These are phyloP conservation scores for Pseudochaenichthys georgianus DNA, from an alignment of 2,797 vertebrate species.

Conservation along the genomic window DNA sequence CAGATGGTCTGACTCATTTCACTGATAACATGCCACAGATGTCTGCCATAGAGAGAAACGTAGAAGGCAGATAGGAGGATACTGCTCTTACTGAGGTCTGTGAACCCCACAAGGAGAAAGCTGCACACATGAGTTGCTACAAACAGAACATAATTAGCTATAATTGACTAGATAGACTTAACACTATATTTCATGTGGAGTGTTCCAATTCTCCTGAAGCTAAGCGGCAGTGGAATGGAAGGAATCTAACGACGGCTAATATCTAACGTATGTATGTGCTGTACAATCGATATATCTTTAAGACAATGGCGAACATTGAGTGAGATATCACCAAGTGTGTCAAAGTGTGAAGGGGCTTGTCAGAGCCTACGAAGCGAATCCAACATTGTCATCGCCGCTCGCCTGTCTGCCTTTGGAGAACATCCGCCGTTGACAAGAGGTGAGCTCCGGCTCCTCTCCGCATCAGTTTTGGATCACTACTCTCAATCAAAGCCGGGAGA, in stretches of 20 bases:
- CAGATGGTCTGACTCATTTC: constrained; percentile 38
- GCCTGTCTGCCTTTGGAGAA: constrained; percentile 81
- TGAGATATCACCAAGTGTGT: constrained; percentile 78
- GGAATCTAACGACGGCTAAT: background rate
- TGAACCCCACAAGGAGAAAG: constrained; percentile 17
- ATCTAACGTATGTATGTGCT: constrained; percentile 13
- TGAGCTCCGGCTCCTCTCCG: constrained; percentile 75
- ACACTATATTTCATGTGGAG: background rate
- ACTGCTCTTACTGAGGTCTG: constrained; percentile 20
- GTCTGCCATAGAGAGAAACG: constrained; percentile 9
- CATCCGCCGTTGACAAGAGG: constrained; percentile 82
- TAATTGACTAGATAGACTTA: constrained; percentile 29
- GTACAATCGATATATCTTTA: constrained; percentile 48
- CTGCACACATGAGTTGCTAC: constrained; percentile 17
- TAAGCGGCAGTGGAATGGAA: constrained; percentile 4
- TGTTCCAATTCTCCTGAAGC: constrained; percentile 3
- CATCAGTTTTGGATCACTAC: constrained; percentile 89
- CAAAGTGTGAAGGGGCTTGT: constrained; percentile 76
- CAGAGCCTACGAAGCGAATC: constrained; percentile 81
- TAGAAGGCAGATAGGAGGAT: constrained; percentile 14
- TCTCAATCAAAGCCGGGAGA: constrained; percentile 85
- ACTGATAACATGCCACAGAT: constrained; percentile 41
- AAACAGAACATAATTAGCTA: constrained; percentile 41
- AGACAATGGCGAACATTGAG: constrained; percentile 72
- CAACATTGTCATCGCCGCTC: constrained; percentile 83